Evolutionary conservation across 2,888 invertebrate genomes (phyloP), one percentile per base, ranked within the genome.

Genomic region (Pemphredon lugubris): DNA sequence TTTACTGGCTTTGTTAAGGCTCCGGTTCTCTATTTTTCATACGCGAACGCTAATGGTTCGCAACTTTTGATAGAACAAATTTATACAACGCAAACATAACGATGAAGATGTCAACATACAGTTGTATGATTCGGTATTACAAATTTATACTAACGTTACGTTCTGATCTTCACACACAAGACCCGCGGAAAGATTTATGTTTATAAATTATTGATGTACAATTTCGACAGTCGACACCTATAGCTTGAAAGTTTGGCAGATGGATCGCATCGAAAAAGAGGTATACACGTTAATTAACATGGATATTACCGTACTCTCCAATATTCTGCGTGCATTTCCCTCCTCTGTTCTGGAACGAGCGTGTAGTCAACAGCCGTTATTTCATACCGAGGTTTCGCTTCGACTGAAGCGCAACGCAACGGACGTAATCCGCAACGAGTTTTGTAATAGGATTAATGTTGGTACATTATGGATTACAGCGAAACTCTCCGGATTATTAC

Each of bases 351-450:
- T 66, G 66, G 45, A 54, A 65, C 53, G 20, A 66, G 57, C 34
- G 73, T 61, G 72, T 73, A 73, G 73, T 73, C 73, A 72, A 72
- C 73, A 23, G 71, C 71, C 37, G 39, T 61, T 50, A 44, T n/a
- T 47, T 54, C 34, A 13, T 45, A 53, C 23, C 5, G n/a, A 32
- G 63, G 20, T 53, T 50, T 14, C 32, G 20, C 26, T 13, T 26
- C 40, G 18, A 37, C 18, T 21, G 40, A 32, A 18, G 39, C 39
- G 50, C 23, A 3, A 39, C 7, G 34, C 59, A 58, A 47, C 60
- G 61, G 69, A 71, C 58, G 34, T 44, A n/a, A n/a, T n/a, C 23
- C 14, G n/a, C n/a, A n/a, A 44, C 18, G 2, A 6, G 13, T 14
- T 1, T 3, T n/a, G 2, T 48, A 1, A n/a, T n/a, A 7, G 16